Percentiles rank a stretch among this genome's conserved stretches.
Conservation (phyloP, 2,888 invertebrate genomes). For the Exephanes ischioxanthus region DNA sequence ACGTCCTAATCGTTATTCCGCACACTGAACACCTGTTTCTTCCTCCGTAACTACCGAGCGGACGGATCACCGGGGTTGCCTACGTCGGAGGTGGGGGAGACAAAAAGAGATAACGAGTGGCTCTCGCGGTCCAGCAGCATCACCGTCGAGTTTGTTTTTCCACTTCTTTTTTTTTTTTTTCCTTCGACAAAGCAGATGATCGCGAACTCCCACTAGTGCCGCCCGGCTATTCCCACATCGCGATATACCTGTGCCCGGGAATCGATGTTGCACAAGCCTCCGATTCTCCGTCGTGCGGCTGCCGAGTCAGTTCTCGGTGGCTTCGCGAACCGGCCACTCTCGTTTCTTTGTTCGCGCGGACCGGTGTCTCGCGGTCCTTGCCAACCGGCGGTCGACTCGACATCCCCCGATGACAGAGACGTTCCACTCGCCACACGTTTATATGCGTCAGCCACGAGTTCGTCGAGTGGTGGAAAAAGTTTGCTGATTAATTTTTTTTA, state of each 20-base stretch:
- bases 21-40: background rate
- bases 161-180: background rate
- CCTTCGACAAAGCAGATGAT: constrained; percentile 49
- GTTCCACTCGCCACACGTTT: background rate
- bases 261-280: constrained; percentile 77
- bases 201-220: constrained; percentile 59
- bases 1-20: background rate
- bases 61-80: background rate
- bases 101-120: background rate
- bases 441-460: background rate
- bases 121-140: constrained; percentile 54
- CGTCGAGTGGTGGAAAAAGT: background rate
- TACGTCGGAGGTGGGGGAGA: constrained; percentile 2
- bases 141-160: constrained; percentile 10
- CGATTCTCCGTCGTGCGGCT: constrained; percentile 74
- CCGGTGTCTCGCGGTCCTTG: constrained; percentile 31
- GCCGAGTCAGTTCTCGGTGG: constrained; percentile 77
- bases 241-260: constrained; percentile 53
- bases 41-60: background rate
- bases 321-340: constrained; percentile 75
- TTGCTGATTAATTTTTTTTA: constrained; percentile 5
- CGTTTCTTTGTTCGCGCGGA: constrained; percentile 66
- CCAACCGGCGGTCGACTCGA: constrained; percentile 14
- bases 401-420: constrained; percentile 32
- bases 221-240: constrained; percentile 58